Conservation (phyloP, 2,888 invertebrate species). For the Trissoscelio sp. region DNA sequence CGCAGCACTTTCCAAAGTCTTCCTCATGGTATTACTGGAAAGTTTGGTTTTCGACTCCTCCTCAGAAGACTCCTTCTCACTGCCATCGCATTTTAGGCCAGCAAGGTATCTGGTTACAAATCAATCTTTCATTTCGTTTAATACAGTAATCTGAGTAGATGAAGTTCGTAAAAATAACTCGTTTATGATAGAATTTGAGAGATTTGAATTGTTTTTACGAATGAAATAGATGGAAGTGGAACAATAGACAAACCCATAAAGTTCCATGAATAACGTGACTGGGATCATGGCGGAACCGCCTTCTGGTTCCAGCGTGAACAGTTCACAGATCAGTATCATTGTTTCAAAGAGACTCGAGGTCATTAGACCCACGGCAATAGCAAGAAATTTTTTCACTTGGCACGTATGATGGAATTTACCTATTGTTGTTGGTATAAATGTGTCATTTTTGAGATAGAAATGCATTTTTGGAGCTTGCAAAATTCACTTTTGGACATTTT, state of each 20-base stretch:
- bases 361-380: constrained; percentile 88
- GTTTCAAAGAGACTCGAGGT: constrained; percentile 90
- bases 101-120: constrained; percentile 77
- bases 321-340: constrained; percentile 92
- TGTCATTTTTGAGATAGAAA: constrained; percentile 9
- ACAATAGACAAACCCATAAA: constrained; percentile 80
- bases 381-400: constrained; percentile 90
- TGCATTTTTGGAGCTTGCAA: too few species aligned
- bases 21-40: constrained; percentile 24
- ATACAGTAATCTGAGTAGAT: background rate
- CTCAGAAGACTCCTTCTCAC: constrained; percentile 71
- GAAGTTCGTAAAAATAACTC: background rate
- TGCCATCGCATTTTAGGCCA: constrained; percentile 78
- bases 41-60: constrained; percentile 66
- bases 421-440: constrained; percentile 29
- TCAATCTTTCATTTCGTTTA: constrained; percentile 30
- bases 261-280: constrained; percentile 86
- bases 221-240: background rate
- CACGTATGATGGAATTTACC: constrained; percentile 88
- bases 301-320: constrained; percentile 92
- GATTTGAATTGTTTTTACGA: background rate
- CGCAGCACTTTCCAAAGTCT: constrained; percentile 38
- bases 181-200: background rate
- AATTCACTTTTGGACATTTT: too few species aligned
- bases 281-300: constrained; percentile 92